Percentiles rank a stretch among this genome's conserved stretches.
phyloP scores from a whole-genome alignment of 2,888 invertebrate species.

The Dicyrtomina minuta region DNA sequence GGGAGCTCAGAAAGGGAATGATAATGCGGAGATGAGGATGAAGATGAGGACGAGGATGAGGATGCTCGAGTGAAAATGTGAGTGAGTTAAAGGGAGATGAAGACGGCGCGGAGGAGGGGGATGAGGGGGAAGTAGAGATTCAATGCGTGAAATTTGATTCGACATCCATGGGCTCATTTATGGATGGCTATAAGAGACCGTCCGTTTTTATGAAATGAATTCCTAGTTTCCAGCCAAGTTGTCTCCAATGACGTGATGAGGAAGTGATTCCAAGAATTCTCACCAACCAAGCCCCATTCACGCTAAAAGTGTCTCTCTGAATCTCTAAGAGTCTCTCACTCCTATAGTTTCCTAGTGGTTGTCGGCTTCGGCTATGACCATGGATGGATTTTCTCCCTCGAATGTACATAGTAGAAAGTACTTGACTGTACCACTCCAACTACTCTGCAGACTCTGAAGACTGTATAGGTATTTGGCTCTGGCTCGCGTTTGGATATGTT shows the following conservation, averaged over 20 bases:
- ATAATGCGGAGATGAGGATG: background rate
- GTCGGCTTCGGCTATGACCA: no score
- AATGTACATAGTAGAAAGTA: no score
- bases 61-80: no score
- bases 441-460: no score
- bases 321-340: background rate
- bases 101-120: no score
- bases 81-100: no score
- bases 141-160: constrained; percentile 18
- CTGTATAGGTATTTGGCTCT: no score
- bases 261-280: constrained; percentile 28
- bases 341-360: background rate
- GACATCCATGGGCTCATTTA: constrained; percentile 9
- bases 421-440: no score
- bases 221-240: constrained; percentile 21
- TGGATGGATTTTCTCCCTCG: no score
- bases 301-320: background rate
- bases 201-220: constrained; percentile 31
- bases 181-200: background rate
- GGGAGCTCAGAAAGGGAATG: background rate
- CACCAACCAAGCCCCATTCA: background rate
- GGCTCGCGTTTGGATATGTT: no score
- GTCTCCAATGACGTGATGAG: constrained; percentile 30
- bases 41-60: background rate
- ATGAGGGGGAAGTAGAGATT: background rate